Conservation (phyloP, 1,140 invertebrate species). For the Brachionus calyciflorus region DNA sequence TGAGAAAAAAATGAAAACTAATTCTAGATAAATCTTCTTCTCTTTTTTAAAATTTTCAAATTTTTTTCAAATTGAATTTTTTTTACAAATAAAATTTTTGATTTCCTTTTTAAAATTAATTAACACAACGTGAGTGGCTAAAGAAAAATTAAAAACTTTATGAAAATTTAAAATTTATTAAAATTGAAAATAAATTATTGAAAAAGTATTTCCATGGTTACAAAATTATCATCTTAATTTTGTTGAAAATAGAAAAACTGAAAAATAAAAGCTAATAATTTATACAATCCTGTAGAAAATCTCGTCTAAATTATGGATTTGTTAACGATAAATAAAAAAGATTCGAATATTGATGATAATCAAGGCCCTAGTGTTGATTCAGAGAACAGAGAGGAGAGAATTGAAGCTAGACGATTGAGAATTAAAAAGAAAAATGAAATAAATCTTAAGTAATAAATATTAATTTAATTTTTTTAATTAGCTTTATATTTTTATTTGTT, state of each 20-base stretch:
- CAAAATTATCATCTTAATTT: neutral
- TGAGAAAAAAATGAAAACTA: slow-evolving; percentile 44
- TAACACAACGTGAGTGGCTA: neutral
- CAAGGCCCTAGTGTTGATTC: slow-evolving; percentile 57
- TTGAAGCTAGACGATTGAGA: slow-evolving; percentile 54
- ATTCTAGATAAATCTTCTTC: neutral
- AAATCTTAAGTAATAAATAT: slow-evolving; percentile 53
- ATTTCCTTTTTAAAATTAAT: slow-evolving; percentile 7
- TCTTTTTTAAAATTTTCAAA: neutral
- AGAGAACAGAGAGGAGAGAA: slow-evolving; percentile 56
- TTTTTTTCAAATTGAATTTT: neutral
- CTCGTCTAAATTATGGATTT: slow-evolving; percentile 28
- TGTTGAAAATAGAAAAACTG: neutral
- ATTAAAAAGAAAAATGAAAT: slow-evolving; percentile 55
- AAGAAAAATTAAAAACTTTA: neutral
- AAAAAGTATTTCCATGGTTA: neutral
- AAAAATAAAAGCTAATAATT: slow-evolving; percentile 16
- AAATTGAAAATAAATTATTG: neutral
- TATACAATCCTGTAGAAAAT: neutral
- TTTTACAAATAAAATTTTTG: slow-evolving; percentile 4
- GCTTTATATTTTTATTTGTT: too few relatives aligned
- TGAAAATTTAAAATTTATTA: neutral
- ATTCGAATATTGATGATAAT: slow-evolving; percentile 54
- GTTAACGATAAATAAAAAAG: slow-evolving; percentile 46
- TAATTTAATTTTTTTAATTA: too few relatives aligned